Evolutionary conservation across 1,140 invertebrate genomes (phyloP).

Genomic region (Aphis craccivora): DNA sequence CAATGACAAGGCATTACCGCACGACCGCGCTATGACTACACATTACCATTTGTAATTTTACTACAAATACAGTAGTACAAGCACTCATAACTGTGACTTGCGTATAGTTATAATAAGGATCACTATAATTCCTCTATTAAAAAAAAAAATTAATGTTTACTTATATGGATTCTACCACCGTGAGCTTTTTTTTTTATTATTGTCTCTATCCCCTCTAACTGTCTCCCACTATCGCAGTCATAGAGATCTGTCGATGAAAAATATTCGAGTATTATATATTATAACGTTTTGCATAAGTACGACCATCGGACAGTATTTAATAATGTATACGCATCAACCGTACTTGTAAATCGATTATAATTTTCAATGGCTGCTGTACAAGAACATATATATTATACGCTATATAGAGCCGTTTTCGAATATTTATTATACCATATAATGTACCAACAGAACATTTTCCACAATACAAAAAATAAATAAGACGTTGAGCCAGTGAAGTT

Average conservation of each 20-base stretch:
- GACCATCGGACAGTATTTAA: neutral
- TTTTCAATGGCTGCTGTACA: neutral
- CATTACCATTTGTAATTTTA: neutral
- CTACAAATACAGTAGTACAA: too few species aligned
- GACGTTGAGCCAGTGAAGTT: neutral
- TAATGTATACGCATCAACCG: neutral
- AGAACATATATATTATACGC: neutral
- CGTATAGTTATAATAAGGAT: too few species aligned
- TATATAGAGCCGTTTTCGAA: neutral
- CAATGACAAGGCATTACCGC: neutral
- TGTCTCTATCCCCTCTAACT: neutral
- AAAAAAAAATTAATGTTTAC: neutral
- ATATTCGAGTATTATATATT: neutral
- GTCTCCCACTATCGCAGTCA: neutral
- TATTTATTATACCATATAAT: conserved; percentile 7
- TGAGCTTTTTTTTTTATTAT: neutral
- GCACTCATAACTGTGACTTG: neutral
- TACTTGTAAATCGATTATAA: conserved; percentile 12
- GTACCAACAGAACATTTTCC: neutral
- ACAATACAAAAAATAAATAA: neutral
- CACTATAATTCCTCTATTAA: neutral
- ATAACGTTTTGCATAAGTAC: neutral
- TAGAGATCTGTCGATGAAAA: neutral
- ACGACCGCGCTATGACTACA: neutral
- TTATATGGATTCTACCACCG: neutral